Percentiles rank a stretch among this genome's conserved stretches.
Evolutionary conservation across 2,888 invertebrate genomes (phyloP).

Genomic region (Andrena bucephala): DNA sequence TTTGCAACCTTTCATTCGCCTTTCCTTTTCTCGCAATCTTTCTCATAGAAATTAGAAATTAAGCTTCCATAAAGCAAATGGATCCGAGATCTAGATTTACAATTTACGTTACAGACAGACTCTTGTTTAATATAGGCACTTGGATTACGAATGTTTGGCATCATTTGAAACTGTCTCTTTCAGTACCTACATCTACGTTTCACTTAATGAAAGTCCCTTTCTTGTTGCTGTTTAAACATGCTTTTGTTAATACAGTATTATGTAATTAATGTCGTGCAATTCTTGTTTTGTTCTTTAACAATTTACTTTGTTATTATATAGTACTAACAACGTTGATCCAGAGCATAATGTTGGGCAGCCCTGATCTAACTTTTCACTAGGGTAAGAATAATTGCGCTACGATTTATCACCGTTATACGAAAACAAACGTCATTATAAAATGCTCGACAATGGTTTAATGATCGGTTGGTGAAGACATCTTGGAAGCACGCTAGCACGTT

Average conservation of each 20-base stretch:
- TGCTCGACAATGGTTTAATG: constrained; percentile 7
- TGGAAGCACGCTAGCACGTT: constrained; percentile 13
- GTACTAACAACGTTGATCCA: constrained; percentile 2
- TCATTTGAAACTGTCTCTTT: not conserved
- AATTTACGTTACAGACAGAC: constrained; percentile 5
- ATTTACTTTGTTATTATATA: constrained; percentile 1
- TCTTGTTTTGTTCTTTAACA: not conserved
- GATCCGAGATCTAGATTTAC: constrained; percentile 15
- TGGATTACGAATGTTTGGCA: constrained; percentile 31
- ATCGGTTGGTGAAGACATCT: constrained; percentile 29
- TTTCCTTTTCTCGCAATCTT: not conserved
- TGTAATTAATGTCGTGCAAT: not conserved
- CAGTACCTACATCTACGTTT: not conserved
- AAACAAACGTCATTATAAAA: constrained; percentile 29
- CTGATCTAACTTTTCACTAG: constrained; percentile 27
- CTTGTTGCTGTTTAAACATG: constrained; percentile 3
- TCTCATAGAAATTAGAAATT: not conserved
- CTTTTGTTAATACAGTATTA: constrained; percentile 27
- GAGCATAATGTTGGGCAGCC: constrained; percentile 26
- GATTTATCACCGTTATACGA: not conserved
- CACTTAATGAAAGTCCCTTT: not conserved
- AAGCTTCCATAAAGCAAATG: not conserved
- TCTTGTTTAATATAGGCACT: constrained; percentile 42
- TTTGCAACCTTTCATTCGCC: not conserved
- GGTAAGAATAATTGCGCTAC: constrained; percentile 28